Evolutionary conservation across 2,888 invertebrate genomes (phyloP), one percentile per base, ranked within the genome.

Genomic region (Caenorhabditis sinica): DNA sequence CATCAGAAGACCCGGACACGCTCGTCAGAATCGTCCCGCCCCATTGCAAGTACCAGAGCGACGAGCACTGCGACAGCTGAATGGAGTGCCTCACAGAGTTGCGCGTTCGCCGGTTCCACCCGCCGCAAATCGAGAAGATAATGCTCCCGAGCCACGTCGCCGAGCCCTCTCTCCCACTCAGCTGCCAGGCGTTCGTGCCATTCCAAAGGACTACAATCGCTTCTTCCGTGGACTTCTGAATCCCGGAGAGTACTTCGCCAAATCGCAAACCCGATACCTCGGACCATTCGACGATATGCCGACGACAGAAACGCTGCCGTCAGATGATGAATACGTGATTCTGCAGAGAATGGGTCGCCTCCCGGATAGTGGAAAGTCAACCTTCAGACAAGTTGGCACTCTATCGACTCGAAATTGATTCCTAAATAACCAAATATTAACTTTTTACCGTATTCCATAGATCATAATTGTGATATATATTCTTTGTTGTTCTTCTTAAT

Each of bases 261-360:
- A 86, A 65, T 84, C 84, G 15, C 66, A 68, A 28, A 61, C 84
- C 8, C 65, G 76, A 20, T 84, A 81, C 53, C 69, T 84, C 9
- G 84, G 84, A 13, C 84, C 84, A 13, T 84, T 81, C 58, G 61
- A 65, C 1, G 30, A 25, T 6, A 60, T 68, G 61, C 84, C 84
- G 4, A 76, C 66, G 4, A 68, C n/a, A 23, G 71, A 28, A 4
- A 49, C 43, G 4, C 28, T 84, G n/a, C 84, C 84, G 2, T 45
- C 69, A 1, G 33, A 30, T 23, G 84, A 84, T 53, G 72, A 68
- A 5, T 84, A 76, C 68, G 71, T 84, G 49, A 76, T 84, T 61
- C 72, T 84, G 13, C 84, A 84, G 36, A 28, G 86, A 61, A 86
- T 86, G 86, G 86, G 86, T 56, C 86, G 83, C 3, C 81, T 86